Base-by-base conservation (phyloP, 92 coral and sea anemone species). In the Montipora capitata region DNA sequence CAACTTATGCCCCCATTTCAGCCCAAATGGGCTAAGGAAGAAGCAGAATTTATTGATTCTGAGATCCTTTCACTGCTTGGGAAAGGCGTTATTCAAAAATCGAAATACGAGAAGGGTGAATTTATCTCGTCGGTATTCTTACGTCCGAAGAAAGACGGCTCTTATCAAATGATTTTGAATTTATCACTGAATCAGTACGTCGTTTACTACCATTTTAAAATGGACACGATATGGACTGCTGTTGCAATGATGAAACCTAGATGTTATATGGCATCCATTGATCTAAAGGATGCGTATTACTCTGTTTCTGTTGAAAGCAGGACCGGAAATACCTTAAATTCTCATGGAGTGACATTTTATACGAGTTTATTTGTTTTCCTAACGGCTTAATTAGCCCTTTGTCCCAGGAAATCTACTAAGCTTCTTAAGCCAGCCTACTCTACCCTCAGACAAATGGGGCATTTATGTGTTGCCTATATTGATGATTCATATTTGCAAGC, bases 261-360 rank as follows among this genome's bases (percentile, higher is more conserved):
- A 48, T 48, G 52, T 48, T 48, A 49, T 59, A 89, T 92, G 88
- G 90, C 59, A 13, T 71, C 93, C 1, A 3, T 92, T 51, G 93
- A 92, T 76, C 54, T 92, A 18, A 84, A 84, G 48, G 93, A 92
- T 84, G 93, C 95, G 3, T 92, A 92, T 89, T 92, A 54, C 14
- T 54, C 59, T 10, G 59, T 92, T 79, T 59, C 84, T 48, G 42
- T 89, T 20, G 91, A 90, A n/a, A 77, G 11, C 43, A 13, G 43
- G 78, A 76, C 80, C 81, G 93, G 35, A 89, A 76, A 88, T 92
- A 74, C 79, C 59, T 92, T 12, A 86, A 92, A 63, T 92, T 88
- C 44, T 3, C 66, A 12, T 89, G 93, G 93, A 35, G 77, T 43
- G 15, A 35, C 38, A 27, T 7, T 9, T 15, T 42, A 11, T 92